Evolutionary conservation across 2,797 vertebrate species (phyloP).

Genomic region (Enteromius anoplus): DNA sequence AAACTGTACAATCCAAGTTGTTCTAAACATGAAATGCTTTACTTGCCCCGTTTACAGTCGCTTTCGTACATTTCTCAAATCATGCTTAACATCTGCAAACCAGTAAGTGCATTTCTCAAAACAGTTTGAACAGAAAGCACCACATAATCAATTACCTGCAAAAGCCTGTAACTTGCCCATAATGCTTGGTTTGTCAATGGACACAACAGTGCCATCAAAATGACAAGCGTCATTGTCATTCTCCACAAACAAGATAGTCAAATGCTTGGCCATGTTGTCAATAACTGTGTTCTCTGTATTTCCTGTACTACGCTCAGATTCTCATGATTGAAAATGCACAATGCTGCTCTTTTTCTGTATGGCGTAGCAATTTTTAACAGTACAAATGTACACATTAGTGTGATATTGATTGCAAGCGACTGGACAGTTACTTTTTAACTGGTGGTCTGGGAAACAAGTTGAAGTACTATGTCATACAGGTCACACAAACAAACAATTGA

Average conservation of each 20-base stretch:
- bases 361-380: not conserved
- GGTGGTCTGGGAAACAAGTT: not conserved
- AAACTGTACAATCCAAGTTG: not conserved
- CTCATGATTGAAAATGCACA: not conserved
- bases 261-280: not conserved
- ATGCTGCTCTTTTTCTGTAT: not conserved
- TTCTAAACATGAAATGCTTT: not conserved
- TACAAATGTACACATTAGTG: not conserved
- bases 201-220: not conserved
- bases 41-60: not conserved
- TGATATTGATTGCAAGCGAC: not conserved
- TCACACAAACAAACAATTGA: not conserved
- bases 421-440: not conserved
- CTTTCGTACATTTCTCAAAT: not conserved
- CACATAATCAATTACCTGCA: not conserved
- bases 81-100: not conserved
- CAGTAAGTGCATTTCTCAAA: not conserved
- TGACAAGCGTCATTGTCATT: not conserved
- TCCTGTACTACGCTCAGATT: not conserved
- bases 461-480: too few relatives aligned
- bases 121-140: not conserved
- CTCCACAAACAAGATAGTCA: not conserved
- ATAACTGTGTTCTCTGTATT: not conserved
- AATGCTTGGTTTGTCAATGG: not conserved
- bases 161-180: not conserved